A percentile compares a stretch with the other conserved stretches of the same genome.
These are phyloP conservation scores for Dysmachus trigonus DNA, from an alignment of 2,888 invertebrate species.

Conservation along the genomic window DNA sequence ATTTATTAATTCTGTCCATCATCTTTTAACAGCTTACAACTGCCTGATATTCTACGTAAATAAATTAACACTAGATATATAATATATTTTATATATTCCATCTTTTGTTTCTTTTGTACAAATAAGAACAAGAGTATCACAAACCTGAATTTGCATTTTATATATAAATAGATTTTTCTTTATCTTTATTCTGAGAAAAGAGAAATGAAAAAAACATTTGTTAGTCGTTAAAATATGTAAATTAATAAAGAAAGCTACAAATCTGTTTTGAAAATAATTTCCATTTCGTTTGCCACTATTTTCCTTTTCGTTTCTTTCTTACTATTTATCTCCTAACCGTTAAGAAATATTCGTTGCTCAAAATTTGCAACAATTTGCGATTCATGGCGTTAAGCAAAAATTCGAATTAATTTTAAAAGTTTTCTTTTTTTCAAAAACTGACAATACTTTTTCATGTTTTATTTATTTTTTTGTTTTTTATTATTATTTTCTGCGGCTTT, in stretches of 20 bases:
- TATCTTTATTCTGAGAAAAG: slow-evolving; percentile 31
- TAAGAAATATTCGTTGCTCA: slow-evolving; percentile 24
- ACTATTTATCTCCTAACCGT: slow-evolving; percentile 1
- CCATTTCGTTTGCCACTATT: background rate
- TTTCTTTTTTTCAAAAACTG: slow-evolving; percentile 9
- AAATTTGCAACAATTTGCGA: slow-evolving; percentile 11
- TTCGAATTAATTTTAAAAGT: background rate
- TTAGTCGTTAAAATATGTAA: slow-evolving; percentile 34
- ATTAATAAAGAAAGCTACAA: slow-evolving; percentile 31
- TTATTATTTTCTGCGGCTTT: background rate
- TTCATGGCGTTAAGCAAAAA: slow-evolving; percentile 14
- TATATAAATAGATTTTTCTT: slow-evolving; percentile 24
- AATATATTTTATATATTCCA: slow-evolving; percentile 48
- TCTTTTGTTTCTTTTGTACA: slow-evolving; percentile 47
- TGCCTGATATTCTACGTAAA: slow-evolving; percentile 38
- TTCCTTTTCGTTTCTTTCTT: background rate
- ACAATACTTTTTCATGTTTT: background rate
- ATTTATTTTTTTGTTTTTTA: background rate
- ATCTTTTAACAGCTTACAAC: slow-evolving; percentile 36
- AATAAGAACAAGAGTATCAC: slow-evolving; percentile 51
- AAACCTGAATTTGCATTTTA: slow-evolving; percentile 49
- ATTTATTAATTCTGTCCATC: slow-evolving; percentile 29
- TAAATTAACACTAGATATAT: slow-evolving; percentile 50
- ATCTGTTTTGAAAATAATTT: slow-evolving; percentile 21
- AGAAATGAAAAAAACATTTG: slow-evolving; percentile 22